Percentiles rank a stretch among this genome's conserved stretches.
These are phyloP conservation scores for Pseudopleuronectes americanus DNA, from an alignment of 2,797 vertebrate species.

Conservation along the genomic window DNA sequence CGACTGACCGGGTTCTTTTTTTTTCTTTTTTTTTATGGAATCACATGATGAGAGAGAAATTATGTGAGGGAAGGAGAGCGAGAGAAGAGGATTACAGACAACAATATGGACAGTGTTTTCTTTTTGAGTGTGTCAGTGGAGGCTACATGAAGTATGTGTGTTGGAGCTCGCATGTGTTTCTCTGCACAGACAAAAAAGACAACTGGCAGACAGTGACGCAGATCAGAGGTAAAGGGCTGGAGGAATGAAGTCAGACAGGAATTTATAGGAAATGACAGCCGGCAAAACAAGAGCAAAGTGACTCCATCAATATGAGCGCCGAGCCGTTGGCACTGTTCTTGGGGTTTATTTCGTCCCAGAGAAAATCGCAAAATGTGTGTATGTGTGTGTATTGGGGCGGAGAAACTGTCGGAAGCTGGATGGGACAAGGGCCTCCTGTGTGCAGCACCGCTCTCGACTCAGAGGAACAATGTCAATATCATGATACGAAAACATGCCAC, in stretches of 20 bases:
- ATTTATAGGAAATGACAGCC: conserved; percentile 54
- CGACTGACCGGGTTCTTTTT: conserved; percentile 27
- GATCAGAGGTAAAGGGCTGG: conserved; percentile 41
- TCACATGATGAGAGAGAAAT: conserved; percentile 56
- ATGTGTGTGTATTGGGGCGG: conserved; percentile 5
- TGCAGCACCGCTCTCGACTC: conserved; percentile 2
- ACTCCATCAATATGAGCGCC: conserved; percentile 28
- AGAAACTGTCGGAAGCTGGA: neutral
- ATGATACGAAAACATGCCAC: conserved; percentile 33
- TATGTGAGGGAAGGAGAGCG: conserved; percentile 14
- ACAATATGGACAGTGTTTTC: conserved; percentile 49
- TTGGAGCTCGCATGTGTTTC: conserved; percentile 47
- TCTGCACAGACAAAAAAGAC: conserved; percentile 37
- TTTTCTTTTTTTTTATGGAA: conserved; percentile 26
- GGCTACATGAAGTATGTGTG: conserved; percentile 25
- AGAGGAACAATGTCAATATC: conserved; percentile 8
- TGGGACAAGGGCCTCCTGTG: conserved; percentile 9
- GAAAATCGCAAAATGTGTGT: conserved; percentile 43
- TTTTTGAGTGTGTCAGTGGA: conserved; percentile 47
- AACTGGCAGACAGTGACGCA: conserved; percentile 59
- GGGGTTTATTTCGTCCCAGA: conserved; percentile 11
- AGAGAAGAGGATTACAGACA: conserved; percentile 17
- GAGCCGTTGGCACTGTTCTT: neutral
- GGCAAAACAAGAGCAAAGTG: conserved; percentile 55
- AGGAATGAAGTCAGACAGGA: conserved; percentile 55